Conservation (phyloP, 1,140 invertebrate species). For the Spodoptera frugiperda region DNA sequence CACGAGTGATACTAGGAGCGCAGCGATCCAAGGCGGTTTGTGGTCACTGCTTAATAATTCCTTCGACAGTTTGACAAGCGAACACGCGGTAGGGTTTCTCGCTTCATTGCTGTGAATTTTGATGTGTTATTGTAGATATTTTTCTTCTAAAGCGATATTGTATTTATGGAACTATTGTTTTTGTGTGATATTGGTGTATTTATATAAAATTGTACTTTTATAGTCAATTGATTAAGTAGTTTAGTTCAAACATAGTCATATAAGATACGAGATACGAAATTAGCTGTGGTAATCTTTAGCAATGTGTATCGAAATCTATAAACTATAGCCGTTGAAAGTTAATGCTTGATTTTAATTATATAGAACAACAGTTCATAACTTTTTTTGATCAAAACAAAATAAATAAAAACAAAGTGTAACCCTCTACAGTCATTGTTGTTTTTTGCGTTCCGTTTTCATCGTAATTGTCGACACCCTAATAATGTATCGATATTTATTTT, state of each 20-base stretch:
- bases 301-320: too few relatives aligned
- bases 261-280: too few relatives aligned
- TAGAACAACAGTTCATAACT: too few relatives aligned
- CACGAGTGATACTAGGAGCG: not conserved
- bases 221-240: too few relatives aligned
- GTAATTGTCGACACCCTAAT: conserved; percentile 23
- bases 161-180: too few relatives aligned
- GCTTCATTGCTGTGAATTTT: conserved; percentile 28
- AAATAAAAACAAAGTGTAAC: conserved; percentile 14
- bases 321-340: too few relatives aligned
- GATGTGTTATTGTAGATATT: not conserved
- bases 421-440: not conserved
- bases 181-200: too few relatives aligned
- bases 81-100: conserved; percentile 1
- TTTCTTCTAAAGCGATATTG: too few relatives aligned
- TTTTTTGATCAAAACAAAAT: not conserved
- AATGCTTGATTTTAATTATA: too few relatives aligned
- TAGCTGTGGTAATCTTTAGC: too few relatives aligned
- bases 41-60: conserved; percentile 28
- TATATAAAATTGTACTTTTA: too few relatives aligned
- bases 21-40: not conserved
- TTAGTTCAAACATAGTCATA: too few relatives aligned
- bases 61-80: conserved; percentile 19
- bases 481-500: conserved; percentile 35
- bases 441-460: conserved; percentile 19